phyloP scores from a whole-genome alignment of 2,888 invertebrate species.

The Conops quadrifasciatus region DNA sequence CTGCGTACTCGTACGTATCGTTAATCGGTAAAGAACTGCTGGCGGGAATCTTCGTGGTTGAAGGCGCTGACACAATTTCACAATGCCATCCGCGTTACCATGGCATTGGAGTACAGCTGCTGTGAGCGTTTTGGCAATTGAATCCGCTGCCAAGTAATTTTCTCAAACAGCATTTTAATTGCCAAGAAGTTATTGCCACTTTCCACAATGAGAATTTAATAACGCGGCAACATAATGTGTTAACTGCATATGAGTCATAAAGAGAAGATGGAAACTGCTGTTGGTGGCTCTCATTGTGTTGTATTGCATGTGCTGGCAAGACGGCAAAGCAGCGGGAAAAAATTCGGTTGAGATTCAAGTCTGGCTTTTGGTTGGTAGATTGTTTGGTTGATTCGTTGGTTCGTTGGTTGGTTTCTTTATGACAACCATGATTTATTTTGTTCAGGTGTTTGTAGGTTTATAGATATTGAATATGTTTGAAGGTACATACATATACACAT shows the following conservation, averaged over 20 bases:
- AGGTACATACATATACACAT: too few species aligned
- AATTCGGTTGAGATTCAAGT: not conserved
- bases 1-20: not conserved
- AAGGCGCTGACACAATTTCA: too few species aligned
- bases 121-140: conserved; percentile 11
- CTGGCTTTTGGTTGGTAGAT: too few species aligned
- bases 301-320: too few species aligned
- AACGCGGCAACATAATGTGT: conserved; percentile 29
- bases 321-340: not conserved
- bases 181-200: conserved; percentile 43
- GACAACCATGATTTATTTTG: not conserved
- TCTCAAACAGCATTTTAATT: conserved; percentile 58
- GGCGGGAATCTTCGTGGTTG: not conserved
- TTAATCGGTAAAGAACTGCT: not conserved
- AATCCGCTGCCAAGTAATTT: conserved; percentile 49
- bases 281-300: not conserved
- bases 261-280: not conserved
- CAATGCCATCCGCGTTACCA: conserved; percentile 7
- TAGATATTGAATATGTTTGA: too few species aligned
- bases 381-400: too few species aligned
- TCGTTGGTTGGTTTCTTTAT: not conserved
- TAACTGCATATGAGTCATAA: conserved; percentile 23
- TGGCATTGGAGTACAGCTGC: conserved; percentile 24
- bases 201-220: conserved; percentile 54
- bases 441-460: not conserved